phyloP scores from a whole-genome alignment of 1,140 invertebrate genomes.

The Apis dorsata region DNA sequence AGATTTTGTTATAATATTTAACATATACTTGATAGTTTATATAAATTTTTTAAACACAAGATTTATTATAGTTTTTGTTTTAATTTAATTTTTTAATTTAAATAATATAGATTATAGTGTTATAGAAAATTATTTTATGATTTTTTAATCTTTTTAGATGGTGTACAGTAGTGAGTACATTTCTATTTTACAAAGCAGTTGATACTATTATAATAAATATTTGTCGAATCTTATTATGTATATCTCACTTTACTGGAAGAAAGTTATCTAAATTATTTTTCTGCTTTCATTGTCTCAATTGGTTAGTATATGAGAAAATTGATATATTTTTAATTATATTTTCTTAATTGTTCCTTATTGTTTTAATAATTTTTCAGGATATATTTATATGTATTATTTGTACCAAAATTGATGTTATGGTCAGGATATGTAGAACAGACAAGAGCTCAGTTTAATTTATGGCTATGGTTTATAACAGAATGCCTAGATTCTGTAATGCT shows the following conservation, averaged over 20 bases:
- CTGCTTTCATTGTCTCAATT: conserved; percentile 66
- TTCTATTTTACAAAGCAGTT: conserved; percentile 69
- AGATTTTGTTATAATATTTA: conserved; percentile 11
- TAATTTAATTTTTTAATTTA: neutral
- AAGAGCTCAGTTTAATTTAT: conserved; percentile 59
- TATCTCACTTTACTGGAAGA: conserved; percentile 54
- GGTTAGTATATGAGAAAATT: conserved; percentile 58
- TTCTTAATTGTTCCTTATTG: neutral
- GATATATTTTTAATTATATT: neutral
- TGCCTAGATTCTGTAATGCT: conserved; percentile 70
- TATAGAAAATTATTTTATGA: neutral
- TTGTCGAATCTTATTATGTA: conserved; percentile 66
- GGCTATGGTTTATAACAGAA: conserved; percentile 70
- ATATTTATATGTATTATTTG: conserved; percentile 69
- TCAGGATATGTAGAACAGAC: conserved; percentile 57
- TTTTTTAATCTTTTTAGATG: conserved; percentile 61
- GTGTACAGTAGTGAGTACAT: conserved; percentile 59
- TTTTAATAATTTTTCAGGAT: conserved; percentile 60
- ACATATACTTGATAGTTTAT: neutral
- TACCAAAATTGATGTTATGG: conserved; percentile 68
- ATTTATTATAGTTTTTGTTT: no score
- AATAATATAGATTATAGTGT: neutral
- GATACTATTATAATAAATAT: conserved; percentile 65
- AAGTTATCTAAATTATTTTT: conserved; percentile 67
- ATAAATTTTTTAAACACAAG: neutral